Evolutionary conservation across 2,113 vertebrate genomes (phyloP).

Genomic region (Mesitornis unicolor): DNA sequence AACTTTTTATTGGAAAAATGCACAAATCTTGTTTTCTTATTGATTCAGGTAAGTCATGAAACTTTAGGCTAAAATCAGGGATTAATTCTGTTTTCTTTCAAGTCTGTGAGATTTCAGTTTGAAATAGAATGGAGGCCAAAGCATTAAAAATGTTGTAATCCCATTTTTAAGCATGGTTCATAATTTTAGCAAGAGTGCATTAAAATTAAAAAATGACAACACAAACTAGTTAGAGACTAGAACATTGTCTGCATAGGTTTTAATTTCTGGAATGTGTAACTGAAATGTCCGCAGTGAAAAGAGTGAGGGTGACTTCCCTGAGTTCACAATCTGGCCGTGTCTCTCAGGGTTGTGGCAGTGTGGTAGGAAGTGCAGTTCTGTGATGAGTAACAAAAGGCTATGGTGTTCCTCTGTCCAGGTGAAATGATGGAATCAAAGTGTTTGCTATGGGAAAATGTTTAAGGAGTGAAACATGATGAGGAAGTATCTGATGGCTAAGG

Average conservation of each 20-base stretch:
- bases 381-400: background rate
- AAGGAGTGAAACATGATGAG: background rate
- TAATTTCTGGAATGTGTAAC: background rate
- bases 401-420: background rate
- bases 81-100: background rate
- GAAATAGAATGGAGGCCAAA: background rate
- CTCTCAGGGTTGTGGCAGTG: background rate
- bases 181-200: background rate
- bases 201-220: background rate
- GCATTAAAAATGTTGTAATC: background rate
- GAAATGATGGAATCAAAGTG: background rate
- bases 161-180: background rate
- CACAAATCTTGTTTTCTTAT: constrained; percentile 93
- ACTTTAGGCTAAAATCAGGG: background rate
- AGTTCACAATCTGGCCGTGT: background rate
- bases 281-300: background rate
- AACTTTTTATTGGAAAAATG: constrained; percentile 99
- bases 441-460: background rate
- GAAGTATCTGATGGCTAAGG: background rate
- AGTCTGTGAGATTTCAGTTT: background rate
- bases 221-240: background rate
- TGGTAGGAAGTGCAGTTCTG: background rate
- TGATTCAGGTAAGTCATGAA: constrained; percentile 81
- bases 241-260: background rate
- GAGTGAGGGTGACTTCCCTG: background rate